A percentile compares a stretch with the other conserved stretches of the same genome.
Conservation (phyloP, 35 echinoderm and acorn worm species). For the Ptychodera flava region DNA sequence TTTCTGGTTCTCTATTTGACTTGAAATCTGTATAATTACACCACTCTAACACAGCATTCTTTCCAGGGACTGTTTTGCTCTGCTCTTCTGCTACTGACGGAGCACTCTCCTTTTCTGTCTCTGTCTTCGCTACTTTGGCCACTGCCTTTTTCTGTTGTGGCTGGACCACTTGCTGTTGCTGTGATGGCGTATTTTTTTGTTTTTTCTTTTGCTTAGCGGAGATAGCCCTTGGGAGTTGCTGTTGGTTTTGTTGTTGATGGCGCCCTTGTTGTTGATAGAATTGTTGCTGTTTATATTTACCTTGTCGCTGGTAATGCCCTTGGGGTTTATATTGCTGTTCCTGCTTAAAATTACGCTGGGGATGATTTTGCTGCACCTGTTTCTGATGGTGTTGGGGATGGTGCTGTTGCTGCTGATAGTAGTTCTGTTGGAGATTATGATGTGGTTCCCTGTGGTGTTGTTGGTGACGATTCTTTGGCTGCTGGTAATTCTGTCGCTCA, state of each 20-base stretch:
- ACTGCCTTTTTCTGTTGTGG: neutral
- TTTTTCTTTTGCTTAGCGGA: too few relatives aligned
- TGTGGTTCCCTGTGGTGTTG: neutral
- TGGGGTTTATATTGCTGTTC: neutral
- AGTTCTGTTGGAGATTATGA: too few relatives aligned
- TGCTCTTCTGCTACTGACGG: too few relatives aligned
- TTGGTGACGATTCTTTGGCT: neutral
- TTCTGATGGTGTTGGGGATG: neutral
- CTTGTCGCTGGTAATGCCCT: neutral
- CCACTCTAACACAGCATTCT: constrained; percentile 48
- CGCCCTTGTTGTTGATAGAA: neutral
- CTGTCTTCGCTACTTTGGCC: too few relatives aligned
- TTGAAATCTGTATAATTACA: constrained; percentile 29
- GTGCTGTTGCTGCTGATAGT: neutral
- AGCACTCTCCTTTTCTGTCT: too few relatives aligned
- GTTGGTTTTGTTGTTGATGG: neutral
- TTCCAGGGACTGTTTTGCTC: constrained; percentile 13
- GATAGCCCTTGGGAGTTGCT: neutral
- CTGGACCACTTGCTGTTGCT: neutral
- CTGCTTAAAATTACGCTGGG: too few relatives aligned
- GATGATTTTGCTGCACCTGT: neutral
- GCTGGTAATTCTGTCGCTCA: neutral
- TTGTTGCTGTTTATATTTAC: neutral
- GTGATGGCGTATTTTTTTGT: neutral
- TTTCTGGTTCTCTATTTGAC: constrained; percentile 20